Evolutionary conservation across 2,113 vertebrate species (phyloP).

Genomic region (Maccullochella peelii): DNA sequence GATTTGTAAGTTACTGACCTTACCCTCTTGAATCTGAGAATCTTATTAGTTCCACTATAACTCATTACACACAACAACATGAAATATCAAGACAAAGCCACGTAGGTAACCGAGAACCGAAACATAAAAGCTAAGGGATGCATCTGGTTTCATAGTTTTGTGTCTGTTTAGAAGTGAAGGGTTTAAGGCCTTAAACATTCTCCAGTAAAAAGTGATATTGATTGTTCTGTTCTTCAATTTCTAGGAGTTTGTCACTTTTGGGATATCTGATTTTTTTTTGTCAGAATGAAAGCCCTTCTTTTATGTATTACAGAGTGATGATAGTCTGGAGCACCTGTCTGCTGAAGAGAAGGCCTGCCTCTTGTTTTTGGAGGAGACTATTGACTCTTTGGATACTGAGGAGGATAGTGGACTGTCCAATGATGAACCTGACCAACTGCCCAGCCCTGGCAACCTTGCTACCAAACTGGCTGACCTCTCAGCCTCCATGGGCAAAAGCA

Average conservation of each 20-base stretch:
- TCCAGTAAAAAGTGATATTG: not conserved
- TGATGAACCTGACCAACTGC: conserved; percentile 77
- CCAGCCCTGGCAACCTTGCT: conserved; percentile 57
- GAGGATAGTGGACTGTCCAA: conserved; percentile 88
- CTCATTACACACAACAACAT: conserved; percentile 1
- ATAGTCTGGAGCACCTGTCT: conserved; percentile 90
- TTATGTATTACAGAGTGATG: conserved; percentile 85
- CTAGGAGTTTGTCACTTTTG: not conserved
- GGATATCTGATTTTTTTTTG: not conserved
- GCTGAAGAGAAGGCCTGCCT: conserved; percentile 94
- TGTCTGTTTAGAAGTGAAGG: not conserved
- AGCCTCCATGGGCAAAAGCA: conserved; percentile 67
- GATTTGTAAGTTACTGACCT: conserved; percentile 84
- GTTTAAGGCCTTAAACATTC: not conserved
- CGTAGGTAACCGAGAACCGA: not conserved
- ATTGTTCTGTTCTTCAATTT: not conserved
- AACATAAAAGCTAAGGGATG: not conserved
- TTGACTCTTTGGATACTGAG: conserved; percentile 91
- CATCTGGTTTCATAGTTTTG: not conserved
- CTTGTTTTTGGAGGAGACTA: conserved; percentile 95
- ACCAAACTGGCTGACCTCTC: conserved; percentile 73
- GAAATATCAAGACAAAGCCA: not conserved
- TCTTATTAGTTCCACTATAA: not conserved
- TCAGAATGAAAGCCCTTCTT: not conserved
- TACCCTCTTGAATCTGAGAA: not conserved